A percentile compares a stretch with the other conserved stretches of the same genome.
phyloP scores from a whole-genome alignment of 2,888 invertebrate species.

The Scrobipalpa costella region DNA sequence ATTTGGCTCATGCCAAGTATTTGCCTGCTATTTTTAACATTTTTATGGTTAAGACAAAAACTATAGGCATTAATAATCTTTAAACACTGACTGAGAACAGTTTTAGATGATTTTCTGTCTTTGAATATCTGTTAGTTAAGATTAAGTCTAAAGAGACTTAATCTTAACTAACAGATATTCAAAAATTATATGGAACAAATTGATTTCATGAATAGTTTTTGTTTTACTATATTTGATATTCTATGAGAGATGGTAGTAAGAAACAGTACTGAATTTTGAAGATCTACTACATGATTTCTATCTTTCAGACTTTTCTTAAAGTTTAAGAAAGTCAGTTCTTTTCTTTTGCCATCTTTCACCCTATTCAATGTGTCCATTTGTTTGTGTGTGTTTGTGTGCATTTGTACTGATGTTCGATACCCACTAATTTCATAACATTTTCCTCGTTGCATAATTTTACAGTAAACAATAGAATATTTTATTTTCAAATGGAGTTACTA shows the following conservation, averaged over 20 bases:
- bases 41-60: neutral
- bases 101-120: too few species aligned
- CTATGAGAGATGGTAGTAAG: neutral
- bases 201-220: neutral
- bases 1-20: neutral
- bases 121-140: too few species aligned
- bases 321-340: neutral
- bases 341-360: neutral
- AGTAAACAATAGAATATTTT: neutral
- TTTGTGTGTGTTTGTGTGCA: neutral
- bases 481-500: neutral
- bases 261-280: neutral
- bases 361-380: neutral
- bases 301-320: neutral
- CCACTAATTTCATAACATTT: neutral
- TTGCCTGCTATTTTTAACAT: constrained; percentile 9
- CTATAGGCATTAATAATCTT: neutral
- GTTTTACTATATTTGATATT: neutral
- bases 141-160: too few species aligned
- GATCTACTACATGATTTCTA: neutral
- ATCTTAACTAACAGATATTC: too few species aligned
- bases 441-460: constrained; percentile 6
- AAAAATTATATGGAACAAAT: too few species aligned
- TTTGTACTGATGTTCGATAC: neutral
- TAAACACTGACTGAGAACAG: too few species aligned